Conservation (phyloP, 1,140 invertebrate genomes). For the Lycorma delicatula region DNA sequence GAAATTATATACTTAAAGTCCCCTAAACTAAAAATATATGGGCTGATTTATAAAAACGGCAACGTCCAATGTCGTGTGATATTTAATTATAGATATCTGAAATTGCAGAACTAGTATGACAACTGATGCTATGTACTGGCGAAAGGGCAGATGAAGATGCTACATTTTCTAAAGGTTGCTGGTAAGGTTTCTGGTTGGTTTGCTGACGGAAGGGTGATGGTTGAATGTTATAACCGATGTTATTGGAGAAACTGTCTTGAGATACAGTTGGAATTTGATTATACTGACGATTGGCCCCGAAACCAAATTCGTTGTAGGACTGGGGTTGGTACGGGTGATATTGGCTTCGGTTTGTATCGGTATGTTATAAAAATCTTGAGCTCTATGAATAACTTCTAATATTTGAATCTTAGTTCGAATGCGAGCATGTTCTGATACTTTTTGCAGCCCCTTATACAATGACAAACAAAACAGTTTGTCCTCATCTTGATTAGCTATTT, state of each 20-base stretch:
- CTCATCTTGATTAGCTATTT: constrained; percentile 21
- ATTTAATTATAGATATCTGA: constrained; percentile 1
- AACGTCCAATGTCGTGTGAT: too few relatives aligned
- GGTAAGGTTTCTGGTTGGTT: too few relatives aligned
- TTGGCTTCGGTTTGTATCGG: not conserved
- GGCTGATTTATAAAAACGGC: not conserved
- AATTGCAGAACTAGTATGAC: not conserved
- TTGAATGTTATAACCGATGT: not conserved
- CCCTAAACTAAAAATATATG: not conserved
- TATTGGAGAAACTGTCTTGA: too few relatives aligned
- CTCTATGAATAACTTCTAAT: constrained; percentile 19
- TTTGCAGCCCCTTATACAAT: constrained; percentile 28
- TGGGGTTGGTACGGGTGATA: not conserved
- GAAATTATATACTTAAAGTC: not conserved
- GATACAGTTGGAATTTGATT: too few relatives aligned
- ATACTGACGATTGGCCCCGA: not conserved
- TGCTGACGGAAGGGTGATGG: too few relatives aligned
- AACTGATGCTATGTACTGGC: not conserved
- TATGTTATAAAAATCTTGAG: not conserved
- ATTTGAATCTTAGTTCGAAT: constrained; percentile 27
- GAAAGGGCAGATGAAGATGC: not conserved
- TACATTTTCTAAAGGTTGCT: too few relatives aligned
- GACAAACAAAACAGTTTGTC: constrained; percentile 31
- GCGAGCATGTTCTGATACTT: constrained; percentile 27
- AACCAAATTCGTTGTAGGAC: not conserved